A percentile compares a stretch with the other conserved stretches of the same genome.
Conservation (phyloP, 2,113 vertebrate genomes). For the Macquaria australasica region DNA sequence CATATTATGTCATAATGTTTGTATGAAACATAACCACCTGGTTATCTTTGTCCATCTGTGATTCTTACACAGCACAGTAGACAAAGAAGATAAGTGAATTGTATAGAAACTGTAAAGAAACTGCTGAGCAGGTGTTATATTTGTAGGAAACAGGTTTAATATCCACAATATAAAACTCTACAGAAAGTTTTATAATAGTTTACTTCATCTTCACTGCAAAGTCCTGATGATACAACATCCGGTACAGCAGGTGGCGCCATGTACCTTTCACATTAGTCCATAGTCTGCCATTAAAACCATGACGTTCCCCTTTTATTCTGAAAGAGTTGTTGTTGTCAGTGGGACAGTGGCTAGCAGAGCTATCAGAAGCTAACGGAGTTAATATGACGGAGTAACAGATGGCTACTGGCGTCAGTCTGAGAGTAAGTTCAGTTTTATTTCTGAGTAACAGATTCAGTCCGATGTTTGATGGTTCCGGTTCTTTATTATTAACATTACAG, state of each 20-base stretch:
- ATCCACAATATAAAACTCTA: too few relatives aligned
- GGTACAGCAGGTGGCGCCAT: background rate
- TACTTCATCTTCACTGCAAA: background rate
- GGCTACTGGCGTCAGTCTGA: background rate
- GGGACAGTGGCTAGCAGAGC: background rate
- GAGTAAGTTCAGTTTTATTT: background rate
- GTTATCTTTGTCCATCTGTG: too few relatives aligned
- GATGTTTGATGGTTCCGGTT: background rate
- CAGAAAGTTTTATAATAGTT: background rate
- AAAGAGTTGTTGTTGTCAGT: background rate
- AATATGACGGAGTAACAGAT: background rate
- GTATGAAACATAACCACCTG: too few relatives aligned
- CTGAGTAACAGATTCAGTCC: background rate
- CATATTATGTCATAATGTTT: too few relatives aligned
- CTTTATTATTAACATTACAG: background rate
- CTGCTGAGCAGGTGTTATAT: too few relatives aligned
- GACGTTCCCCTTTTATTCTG: constrained; percentile 3
- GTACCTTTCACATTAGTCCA: background rate
- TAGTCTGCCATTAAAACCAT: background rate
- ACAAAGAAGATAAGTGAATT: too few relatives aligned
- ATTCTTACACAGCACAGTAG: too few relatives aligned
- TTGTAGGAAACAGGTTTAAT: too few relatives aligned
- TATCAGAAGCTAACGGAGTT: background rate
- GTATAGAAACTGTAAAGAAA: too few relatives aligned
- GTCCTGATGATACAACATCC: background rate